A percentile compares a stretch with the other conserved stretches of the same genome.
phyloP scores from a whole-genome alignment of 1,140 invertebrate species.

The Neodiprion pinetum region DNA sequence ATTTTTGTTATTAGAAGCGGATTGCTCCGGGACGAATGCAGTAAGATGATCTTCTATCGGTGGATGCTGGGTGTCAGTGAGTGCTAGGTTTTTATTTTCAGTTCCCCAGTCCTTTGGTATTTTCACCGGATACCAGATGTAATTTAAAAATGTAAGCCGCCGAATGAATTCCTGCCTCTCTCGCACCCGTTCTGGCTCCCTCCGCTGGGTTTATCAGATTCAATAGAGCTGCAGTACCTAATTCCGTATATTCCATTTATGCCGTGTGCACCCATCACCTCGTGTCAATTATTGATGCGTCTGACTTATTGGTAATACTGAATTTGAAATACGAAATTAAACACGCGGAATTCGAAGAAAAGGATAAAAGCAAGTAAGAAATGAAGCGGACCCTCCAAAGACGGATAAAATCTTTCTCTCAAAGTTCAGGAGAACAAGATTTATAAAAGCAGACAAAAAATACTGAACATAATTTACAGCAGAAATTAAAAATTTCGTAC shows the following conservation, averaged over 20 bases:
- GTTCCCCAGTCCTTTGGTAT: background rate
- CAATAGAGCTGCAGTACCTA: constrained; percentile 32
- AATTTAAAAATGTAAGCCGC: constrained; percentile 45
- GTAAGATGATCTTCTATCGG: background rate
- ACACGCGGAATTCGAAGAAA: background rate
- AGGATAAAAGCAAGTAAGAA: background rate
- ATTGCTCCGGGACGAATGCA: too few species aligned
- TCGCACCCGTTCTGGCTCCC: constrained; percentile 20
- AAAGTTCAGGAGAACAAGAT: too few species aligned
- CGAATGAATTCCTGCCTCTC: constrained; percentile 29
- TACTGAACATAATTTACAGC: too few species aligned
- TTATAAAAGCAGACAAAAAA: too few species aligned
- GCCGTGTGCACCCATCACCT: background rate
- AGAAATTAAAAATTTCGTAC: too few species aligned
- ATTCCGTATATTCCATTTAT: background rate
- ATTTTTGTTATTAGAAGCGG: too few species aligned
- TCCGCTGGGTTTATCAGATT: constrained; percentile 35
- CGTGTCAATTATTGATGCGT: background rate
- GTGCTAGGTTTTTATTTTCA: background rate
- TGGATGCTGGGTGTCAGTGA: background rate
- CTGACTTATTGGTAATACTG: background rate
- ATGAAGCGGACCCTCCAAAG: too few species aligned
- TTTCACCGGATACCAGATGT: constrained; percentile 24
- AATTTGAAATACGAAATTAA: background rate
- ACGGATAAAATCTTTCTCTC: too few species aligned